A percentile compares a stretch with the other conserved stretches of the same genome.
Evolutionary conservation across 2,888 invertebrate species (phyloP).

Genomic region (Andrena dorsata): DNA sequence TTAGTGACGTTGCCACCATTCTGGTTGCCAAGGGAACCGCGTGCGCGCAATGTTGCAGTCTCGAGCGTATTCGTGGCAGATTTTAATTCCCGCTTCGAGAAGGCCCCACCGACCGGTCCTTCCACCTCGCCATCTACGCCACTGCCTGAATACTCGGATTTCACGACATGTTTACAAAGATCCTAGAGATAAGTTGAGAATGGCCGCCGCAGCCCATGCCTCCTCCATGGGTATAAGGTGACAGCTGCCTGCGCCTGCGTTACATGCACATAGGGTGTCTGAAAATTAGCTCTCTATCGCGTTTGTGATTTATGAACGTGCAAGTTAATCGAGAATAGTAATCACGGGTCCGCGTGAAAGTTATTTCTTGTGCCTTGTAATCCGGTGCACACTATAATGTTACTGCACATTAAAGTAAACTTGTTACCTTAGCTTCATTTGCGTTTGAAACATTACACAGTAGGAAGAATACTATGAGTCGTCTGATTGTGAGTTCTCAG

Average conservation of each 20-base stretch:
- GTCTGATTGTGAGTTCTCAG: not conserved
- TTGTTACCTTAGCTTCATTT: not conserved
- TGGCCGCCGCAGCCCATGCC: slow-evolving; percentile 82
- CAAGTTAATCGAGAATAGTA: slow-evolving; percentile 25
- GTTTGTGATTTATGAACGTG: slow-evolving; percentile 38
- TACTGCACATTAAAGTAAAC: not conserved
- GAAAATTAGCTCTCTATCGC: slow-evolving; percentile 59
- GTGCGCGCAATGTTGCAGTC: slow-evolving; percentile 66
- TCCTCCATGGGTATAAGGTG: slow-evolving; percentile 84
- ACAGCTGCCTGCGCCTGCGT: slow-evolving; percentile 84
- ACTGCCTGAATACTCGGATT: slow-evolving; percentile 85
- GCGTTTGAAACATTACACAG: not conserved
- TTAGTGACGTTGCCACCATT: slow-evolving; percentile 76
- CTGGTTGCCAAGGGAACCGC: slow-evolving; percentile 77
- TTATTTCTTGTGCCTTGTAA: not conserved
- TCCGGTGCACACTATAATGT: not conserved
- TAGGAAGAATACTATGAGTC: not conserved
- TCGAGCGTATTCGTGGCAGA: slow-evolving; percentile 38
- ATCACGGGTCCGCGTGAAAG: not conserved
- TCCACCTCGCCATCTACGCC: slow-evolving; percentile 82
- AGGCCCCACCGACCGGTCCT: slow-evolving; percentile 59
- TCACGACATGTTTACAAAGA: slow-evolving; percentile 85
- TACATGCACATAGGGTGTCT: slow-evolving; percentile 71
- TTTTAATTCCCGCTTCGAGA: slow-evolving; percentile 59
- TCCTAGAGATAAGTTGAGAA: slow-evolving; percentile 85